Percentiles rank a stretch among this genome's conserved stretches.
These are phyloP conservation scores for Drosophila miranda DNA, from an alignment of 1,140 invertebrate genomes.

Conservation along the genomic window DNA sequence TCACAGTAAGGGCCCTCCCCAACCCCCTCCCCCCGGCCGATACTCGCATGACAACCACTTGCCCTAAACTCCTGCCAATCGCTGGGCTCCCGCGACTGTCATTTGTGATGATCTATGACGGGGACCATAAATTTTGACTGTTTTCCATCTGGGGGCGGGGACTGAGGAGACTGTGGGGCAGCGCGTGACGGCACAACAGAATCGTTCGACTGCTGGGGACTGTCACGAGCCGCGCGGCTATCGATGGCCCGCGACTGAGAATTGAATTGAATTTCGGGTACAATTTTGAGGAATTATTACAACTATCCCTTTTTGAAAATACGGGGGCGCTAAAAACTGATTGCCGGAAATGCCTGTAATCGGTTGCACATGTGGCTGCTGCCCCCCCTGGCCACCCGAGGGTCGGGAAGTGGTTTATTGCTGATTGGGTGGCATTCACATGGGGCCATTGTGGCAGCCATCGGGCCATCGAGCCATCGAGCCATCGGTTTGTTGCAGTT, in stretches of 20 bases:
- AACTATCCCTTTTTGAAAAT: conserved; percentile 48
- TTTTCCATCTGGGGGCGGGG: conserved; percentile 25
- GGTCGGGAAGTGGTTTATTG: conserved; percentile 31
- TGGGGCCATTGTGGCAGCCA: conserved; percentile 64
- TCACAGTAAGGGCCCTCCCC: neutral
- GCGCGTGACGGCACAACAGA: conserved; percentile 1
- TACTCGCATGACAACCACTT: conserved; percentile 30
- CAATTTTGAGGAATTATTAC: conserved; percentile 62
- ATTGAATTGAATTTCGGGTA: conserved; percentile 68
- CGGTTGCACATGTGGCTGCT: conserved; percentile 56
- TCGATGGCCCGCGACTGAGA: conserved; percentile 52
- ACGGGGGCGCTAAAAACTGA: conserved; percentile 68
- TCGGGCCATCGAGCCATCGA: neutral
- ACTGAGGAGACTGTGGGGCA: neutral
- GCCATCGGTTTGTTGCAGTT: conserved; percentile 59
- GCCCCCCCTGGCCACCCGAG: neutral
- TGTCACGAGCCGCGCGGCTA: conserved; percentile 8
- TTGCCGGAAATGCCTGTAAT: conserved; percentile 74
- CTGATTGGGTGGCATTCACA: conserved; percentile 41
- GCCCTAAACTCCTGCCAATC: conserved; percentile 4
- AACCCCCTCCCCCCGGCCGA: neutral
- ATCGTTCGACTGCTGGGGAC: too few species aligned
- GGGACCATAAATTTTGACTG: conserved; percentile 71
- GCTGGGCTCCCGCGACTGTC: conserved; percentile 40
- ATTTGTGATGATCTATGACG: conserved; percentile 67